Evolutionary conservation across 2,797 vertebrate genomes (phyloP), one percentile per base, ranked within the genome.

Genomic region (Danio jaintianensis): DNA sequence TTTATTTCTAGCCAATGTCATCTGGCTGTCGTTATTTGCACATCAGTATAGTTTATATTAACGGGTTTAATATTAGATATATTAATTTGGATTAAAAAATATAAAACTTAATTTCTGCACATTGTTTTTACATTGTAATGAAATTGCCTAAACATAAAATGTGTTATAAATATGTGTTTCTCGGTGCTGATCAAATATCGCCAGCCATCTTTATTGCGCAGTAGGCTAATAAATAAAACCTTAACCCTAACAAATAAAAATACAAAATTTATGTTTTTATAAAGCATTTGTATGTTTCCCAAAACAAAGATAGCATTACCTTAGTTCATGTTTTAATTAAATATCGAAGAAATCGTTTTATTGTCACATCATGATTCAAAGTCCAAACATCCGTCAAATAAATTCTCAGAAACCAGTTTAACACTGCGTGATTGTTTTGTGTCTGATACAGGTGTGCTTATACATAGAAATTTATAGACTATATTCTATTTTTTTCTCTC

Each of bases 251-350:
- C 20, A 13, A 36, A 36, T 77, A 78, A 38, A n/a, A 38, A 55
- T 7, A 43, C 5, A 68, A 36, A 36, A 38, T 36, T 2, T 12
- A 15, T 15, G 36, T 40, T 40, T 75, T 20, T 13, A 15, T 4
- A 15, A 63, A 52, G 0, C 22, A 59, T 68, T 63, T 56, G 8
- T 59, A 13, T 55, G 58, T 42, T 52, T 40, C 7, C 7, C 42
- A 7, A n/a, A 68, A 7, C n/a, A 68, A 58, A 9, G 7, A 47
- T 38, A 16, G 12, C 5, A 68, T 71, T 42, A 55, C 7, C 52
- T 20, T 71, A 42, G 48, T 68, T 66, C 58, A n/a, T 67, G 61
- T 66, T 77, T 77, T 47, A 47, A 38, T 66, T 13, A 43, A 58
- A 56, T 67, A 2, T 58, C 12, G 7, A 58, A 68, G 2, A 78